Evolutionary conservation across 2,888 invertebrate genomes (phyloP), one percentile per base, ranked within the genome.

Genomic region (Ormyrus rosae): DNA sequence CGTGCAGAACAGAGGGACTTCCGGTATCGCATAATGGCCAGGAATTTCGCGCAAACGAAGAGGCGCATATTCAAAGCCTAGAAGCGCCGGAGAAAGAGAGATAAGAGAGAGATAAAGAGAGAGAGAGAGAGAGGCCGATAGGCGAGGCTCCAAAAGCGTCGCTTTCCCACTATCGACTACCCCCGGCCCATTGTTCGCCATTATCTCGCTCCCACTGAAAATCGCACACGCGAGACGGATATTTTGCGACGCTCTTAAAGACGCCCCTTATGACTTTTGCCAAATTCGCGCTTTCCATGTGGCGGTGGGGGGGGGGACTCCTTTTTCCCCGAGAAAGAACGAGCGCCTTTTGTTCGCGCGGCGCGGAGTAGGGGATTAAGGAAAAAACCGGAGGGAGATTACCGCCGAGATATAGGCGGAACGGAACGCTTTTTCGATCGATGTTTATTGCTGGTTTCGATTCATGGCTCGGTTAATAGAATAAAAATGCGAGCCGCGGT

Each of bases 141-240:
- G 77, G 77, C 77, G 61, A 69, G 11, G 63, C 58, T 77, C 77
- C 77, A 81, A 81, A 77, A 73, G 64, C 73, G 51, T 70, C 70
- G 45, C 68, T 61, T 61, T 58, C 71, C 71, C 64, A 46, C 50
- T 67, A 71, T 75, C 70, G 64, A 65, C 74, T 79, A 11, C 10
- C 63, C 46, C n/a, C 45, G 50, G 13, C 45, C 74, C 70, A 74
- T 80, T 80, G 80, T 80, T 75, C 74, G 70, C 60, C 68, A 70
- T 70, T 74, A 80, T 76, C 75, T 79, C n/a, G 50, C 56, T 63
- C 73, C 53, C 34, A 7, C 68, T 56, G 50, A 70, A 69, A 74
- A 80, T 74, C 69, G 61, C 67, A 74, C 64, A 63, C 56, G 51
- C 63, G 69, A 74, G 56, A 58, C 60, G 60, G 56, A 60, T 78